These are phyloP conservation scores for Arizona elegans DNA, from an alignment of 2,113 vertebrate genomes.

Conservation along the genomic window DNA sequence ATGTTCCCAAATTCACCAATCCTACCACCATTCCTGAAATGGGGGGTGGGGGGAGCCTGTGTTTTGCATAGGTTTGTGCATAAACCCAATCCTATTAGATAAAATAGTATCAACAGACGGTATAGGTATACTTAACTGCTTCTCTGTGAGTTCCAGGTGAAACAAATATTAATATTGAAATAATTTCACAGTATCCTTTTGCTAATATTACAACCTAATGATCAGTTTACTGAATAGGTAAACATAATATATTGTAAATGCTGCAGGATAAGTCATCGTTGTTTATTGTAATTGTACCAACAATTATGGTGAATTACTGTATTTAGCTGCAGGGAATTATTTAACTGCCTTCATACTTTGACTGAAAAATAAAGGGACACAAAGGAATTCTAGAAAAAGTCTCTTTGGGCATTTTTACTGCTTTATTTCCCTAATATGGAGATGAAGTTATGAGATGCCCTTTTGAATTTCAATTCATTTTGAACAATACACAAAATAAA, in stretches of 20 bases:
- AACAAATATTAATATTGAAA: not conserved
- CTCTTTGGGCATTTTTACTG: not conserved
- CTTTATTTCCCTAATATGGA: not conserved
- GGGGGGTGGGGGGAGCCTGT: not conserved
- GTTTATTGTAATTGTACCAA: not conserved
- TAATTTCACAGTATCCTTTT: not conserved
- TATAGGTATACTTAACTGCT: not conserved
- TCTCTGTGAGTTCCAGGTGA: not conserved
- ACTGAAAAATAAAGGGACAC: not conserved
- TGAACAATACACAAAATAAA: slow-evolving; percentile 29
- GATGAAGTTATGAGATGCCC: slow-evolving; percentile 4
- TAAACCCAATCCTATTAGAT: not conserved
- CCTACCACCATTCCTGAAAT: not conserved
- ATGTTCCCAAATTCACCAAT: not conserved
- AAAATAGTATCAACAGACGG: not conserved
- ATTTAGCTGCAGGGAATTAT: not conserved
- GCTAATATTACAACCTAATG: not conserved
- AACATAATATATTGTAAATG: not conserved
- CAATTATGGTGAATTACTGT: not conserved
- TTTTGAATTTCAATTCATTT: slow-evolving; percentile 15
- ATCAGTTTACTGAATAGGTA: not conserved
- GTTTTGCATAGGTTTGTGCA: not conserved
- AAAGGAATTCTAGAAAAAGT: slow-evolving; percentile 3
- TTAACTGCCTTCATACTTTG: not conserved
- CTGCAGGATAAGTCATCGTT: not conserved